phyloP scores from a whole-genome alignment of 2,113 vertebrate genomes.

The Nothocercus julius region DNA sequence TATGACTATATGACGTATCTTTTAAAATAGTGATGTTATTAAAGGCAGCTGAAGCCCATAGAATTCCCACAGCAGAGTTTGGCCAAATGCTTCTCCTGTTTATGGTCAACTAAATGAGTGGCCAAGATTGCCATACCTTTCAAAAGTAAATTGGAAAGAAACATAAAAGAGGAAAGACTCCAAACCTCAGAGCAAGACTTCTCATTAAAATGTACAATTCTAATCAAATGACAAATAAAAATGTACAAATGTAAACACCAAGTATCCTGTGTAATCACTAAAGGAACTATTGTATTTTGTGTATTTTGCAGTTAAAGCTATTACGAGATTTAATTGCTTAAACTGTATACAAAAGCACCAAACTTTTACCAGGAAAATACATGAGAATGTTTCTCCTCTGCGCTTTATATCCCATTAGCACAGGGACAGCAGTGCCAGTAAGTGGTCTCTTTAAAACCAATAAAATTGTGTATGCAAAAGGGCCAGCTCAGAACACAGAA shows the following conservation, averaged over 20 bases:
- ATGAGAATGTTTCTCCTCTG: not conserved
- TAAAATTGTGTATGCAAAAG: constrained; percentile 3
- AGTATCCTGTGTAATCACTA: not conserved
- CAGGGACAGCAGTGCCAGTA: constrained; percentile 8
- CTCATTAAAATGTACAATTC: not conserved
- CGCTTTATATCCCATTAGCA: not conserved
- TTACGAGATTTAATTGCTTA: not conserved
- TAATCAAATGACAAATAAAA: not conserved
- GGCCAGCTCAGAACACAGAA: constrained; percentile 2
- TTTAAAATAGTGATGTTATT: constrained; percentile 1
- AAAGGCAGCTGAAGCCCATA: constrained; percentile 14
- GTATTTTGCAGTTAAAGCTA: constrained; percentile 13
- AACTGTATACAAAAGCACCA: not conserved
- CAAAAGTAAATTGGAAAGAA: constrained; percentile 1
- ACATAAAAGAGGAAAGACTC: not conserved
- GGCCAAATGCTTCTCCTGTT: not conserved
- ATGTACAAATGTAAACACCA: not conserved
- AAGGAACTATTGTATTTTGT: not conserved
- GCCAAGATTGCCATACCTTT: not conserved
- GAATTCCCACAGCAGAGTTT: not conserved
- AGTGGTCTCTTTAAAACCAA: not conserved
- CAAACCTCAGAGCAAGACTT: not conserved
- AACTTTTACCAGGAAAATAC: not conserved
- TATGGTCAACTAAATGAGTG: not conserved
- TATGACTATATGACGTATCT: constrained; percentile 46